Conservation (phyloP, 2,113 vertebrate genomes). For the Lanius collurio region DNA sequence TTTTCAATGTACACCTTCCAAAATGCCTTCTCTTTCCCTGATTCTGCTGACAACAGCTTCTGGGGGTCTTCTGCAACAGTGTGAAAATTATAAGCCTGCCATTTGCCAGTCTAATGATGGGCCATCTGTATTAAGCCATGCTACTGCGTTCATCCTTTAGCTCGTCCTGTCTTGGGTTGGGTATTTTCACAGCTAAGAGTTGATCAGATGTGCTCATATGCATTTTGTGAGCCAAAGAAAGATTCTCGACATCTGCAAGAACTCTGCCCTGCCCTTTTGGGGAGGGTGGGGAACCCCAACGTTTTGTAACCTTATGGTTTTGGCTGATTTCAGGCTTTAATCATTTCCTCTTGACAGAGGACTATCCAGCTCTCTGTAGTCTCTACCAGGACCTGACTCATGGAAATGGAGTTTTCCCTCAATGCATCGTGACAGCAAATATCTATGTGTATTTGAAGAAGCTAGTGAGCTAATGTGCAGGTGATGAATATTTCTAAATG, state of each 20-base stretch:
- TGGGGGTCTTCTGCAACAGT: neutral
- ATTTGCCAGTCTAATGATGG: neutral
- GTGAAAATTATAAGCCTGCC: neutral
- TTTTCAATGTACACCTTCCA: neutral
- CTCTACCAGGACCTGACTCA: neutral
- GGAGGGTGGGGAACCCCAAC: neutral
- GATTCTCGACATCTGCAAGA: neutral
- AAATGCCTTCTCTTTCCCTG: neutral
- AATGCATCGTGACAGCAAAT: accelerated
- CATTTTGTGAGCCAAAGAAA: neutral
- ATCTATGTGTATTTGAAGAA: neutral
- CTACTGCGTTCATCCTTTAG: neutral
- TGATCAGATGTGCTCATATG: neutral
- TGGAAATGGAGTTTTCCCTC: conserved; percentile 7
- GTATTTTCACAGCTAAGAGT: neutral
- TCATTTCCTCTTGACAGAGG: neutral
- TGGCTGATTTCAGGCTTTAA: neutral
- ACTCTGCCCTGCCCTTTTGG: neutral
- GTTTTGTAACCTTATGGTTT: neutral
- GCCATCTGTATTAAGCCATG: neutral
- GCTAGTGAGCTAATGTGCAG: neutral
- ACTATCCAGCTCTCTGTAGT: neutral
- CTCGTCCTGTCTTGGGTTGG: neutral
- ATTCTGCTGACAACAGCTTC: neutral
- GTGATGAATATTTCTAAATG: neutral